Base-by-base conservation (phyloP, 92 coral and sea anemone genomes). In the Metridium senile region DNA sequence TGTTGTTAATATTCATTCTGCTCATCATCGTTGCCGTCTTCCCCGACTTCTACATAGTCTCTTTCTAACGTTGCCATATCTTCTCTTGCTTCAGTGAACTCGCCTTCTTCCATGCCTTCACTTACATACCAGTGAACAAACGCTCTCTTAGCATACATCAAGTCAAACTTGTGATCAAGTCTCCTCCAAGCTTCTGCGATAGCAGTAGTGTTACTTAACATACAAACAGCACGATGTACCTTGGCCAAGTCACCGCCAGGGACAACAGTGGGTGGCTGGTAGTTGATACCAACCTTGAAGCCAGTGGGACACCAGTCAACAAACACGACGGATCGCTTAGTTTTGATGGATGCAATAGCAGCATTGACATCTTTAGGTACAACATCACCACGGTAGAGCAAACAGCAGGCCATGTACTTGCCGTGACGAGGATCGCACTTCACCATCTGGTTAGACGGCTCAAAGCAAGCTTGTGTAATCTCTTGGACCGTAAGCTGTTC, bases 271-370 rank as follows among this genome's bases (percentile, higher is more conserved):
- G 93, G 93, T 63, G 93, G 89, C 35, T 89, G 93, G 76, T 89
- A 89, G 80, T 89, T 89, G 71, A 89, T 89, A 72, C 93, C 93
- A 13, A 89, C 90, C 74, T 89, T 89, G 85, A 89, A 89, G 1
- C 94, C 94, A 74, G 94, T 89, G 25, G 94, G 94, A 62, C 94
- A 89, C 94, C 94, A 89, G 78, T 89, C 93, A 20, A 89, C 93
- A 71, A 91, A 91, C 84, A 88, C 93, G 69, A 91, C 86, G 82
- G 97, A 85, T 66, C 97, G 90, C 74, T 88, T 91, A 58, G 88
- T 91, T 85, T 91, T 91, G 89, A 91, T 91, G 70, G 93, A 81
- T 3, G 93, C 89, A 53, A 91, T 91, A 16, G 97, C 97, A 58
- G 97, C 93, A 45, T 91, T 91, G 43, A 91, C 97, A 69, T 91